Evolutionary conservation across 2,888 invertebrate genomes (phyloP), one percentile per base, ranked within the genome.

Genomic region (Exocentrus adspersus): DNA sequence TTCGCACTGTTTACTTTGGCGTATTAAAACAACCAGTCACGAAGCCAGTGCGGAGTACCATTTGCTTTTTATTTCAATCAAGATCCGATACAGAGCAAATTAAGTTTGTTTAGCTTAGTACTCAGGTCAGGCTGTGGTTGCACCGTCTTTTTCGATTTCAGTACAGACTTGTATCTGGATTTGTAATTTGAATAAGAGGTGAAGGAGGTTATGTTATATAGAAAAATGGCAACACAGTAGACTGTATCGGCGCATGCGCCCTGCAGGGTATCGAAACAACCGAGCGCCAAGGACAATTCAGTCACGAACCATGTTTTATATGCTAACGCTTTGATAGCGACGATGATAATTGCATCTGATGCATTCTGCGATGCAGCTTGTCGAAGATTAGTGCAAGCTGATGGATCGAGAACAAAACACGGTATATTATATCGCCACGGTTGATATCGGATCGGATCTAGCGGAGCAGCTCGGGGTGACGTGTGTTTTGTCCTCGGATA

Each of bases 301-400:
- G 67, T 69, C 69, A 69, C 69, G 69, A 69, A 48, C 53, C 51
- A 37, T 68, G 65, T 66, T 68, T 62, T 60, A 62, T 58, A 65
- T 57, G 46, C 56, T 57, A 53, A 59, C 53, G 53, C 67, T 51
- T 46, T 60, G 57, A 64, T 67, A 54, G 42, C 37, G 48, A 60
- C 45, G 60, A 60, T 66, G 54, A 61, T 61, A 61, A 61, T 61
- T 61, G 54, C 61, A 61, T 54, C 54, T 46, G 53, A 60, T 60
- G 60, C 54, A 54, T 53, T 59, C 28, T 60, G 9, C 32, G 43
- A 53, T 53, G 53, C 43, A 41, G 30, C 41, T 37, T 54, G 53
- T 54, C 32, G 54, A 46, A 61, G 61, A 61, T 60, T 46, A 53
- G 60, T 53, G 45, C 37, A 45, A 30, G 58, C 53, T 60, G 53